Percentiles rank a stretch among this genome's conserved stretches.
Evolutionary conservation across 64 coral and sea anemone species (phyloP).

Genomic region (Pocillopora verrucosa): DNA sequence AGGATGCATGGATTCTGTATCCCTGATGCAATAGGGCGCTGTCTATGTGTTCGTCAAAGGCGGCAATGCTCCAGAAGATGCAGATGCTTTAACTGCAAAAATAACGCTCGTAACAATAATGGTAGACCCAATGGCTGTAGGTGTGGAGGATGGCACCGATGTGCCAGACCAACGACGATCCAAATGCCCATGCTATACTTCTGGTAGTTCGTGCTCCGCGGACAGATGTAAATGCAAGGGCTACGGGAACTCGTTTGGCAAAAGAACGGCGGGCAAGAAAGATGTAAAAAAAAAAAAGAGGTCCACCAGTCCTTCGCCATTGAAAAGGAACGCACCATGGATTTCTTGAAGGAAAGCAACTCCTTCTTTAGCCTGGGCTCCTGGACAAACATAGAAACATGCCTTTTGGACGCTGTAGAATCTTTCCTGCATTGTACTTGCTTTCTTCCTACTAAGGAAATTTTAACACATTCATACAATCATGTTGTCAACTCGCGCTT

Average conservation of each 20-base stretch:
- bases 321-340: constrained; percentile 19
- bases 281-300: background rate
- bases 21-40: background rate
- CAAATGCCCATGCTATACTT: constrained; percentile 14
- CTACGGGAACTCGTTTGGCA: constrained; percentile 19
- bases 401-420: constrained; percentile 27
- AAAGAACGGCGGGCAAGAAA: background rate
- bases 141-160: constrained; percentile 3
- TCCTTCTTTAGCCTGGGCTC: background rate
- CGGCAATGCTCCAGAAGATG: background rate
- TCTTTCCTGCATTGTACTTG: constrained; percentile 31
- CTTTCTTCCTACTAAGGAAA: constrained; percentile 15
- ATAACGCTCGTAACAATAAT: background rate
- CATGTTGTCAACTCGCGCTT: background rate
- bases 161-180: background rate
- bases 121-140: background rate
- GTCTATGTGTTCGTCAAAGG: constrained; percentile 24
- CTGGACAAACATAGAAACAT: constrained; percentile 24
- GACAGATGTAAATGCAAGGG: constrained; percentile 27
- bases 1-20: constrained; percentile 32
- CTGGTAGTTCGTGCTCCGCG: background rate
- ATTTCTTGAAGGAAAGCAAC: background rate
- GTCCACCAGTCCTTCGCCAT: constrained; percentile 17
- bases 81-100: constrained; percentile 44
- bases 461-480: background rate